phyloP scores from a whole-genome alignment of 2,888 invertebrate species.

The Nasonovia ribisnigri region DNA sequence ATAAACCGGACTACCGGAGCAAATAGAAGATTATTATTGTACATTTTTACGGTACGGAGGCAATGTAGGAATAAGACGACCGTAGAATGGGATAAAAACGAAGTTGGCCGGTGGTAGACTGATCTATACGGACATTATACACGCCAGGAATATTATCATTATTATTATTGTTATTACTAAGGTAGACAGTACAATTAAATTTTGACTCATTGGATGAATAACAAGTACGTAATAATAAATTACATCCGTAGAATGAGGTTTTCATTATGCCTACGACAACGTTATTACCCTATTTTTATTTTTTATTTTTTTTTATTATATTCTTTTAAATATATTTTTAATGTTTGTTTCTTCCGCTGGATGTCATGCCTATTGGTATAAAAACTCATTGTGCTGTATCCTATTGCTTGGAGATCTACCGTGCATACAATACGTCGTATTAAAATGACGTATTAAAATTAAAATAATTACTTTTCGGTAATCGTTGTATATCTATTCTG shows the following conservation, averaged over 20 bases:
- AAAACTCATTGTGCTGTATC: constrained; percentile 12
- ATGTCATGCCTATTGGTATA: constrained; percentile 16
- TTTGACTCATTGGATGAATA: constrained; percentile 50
- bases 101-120: background rate
- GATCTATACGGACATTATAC: constrained; percentile 52
- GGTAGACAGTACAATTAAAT: constrained; percentile 42
- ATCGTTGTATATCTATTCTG: background rate
- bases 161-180: constrained; percentile 22
- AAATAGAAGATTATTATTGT: background rate
- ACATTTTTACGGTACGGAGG: background rate
- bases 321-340: constrained; percentile 42
- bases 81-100: constrained; percentile 4
- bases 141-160: constrained; percentile 31
- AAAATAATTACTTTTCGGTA: background rate
- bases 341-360: constrained; percentile 41
- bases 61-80: background rate
- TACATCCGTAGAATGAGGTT: constrained; percentile 50
- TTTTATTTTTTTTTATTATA: constrained; percentile 17
- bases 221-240: constrained; percentile 54
- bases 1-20: background rate
- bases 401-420: background rate
- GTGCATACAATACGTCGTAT: background rate
- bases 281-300: constrained; percentile 22
- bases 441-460: background rate
- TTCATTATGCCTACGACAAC: constrained; percentile 20